Evolutionary conservation across 2,888 invertebrate genomes (phyloP).

Genomic region (Diadegma fenestrale): DNA sequence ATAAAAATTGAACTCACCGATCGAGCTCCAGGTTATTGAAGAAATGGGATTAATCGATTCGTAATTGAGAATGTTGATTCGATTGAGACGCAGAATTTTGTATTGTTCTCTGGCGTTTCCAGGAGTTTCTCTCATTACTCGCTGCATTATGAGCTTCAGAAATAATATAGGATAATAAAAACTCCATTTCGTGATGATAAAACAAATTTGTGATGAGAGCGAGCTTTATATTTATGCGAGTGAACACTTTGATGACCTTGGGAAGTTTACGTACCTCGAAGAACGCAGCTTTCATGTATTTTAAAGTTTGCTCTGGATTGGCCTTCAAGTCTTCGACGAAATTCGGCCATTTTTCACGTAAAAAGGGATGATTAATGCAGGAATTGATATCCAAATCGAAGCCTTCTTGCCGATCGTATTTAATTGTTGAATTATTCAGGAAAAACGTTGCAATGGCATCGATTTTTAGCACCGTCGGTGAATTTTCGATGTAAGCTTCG

Average conservation of each 20-base stretch:
- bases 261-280: constrained; percentile 87
- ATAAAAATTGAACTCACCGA: constrained; percentile 86
- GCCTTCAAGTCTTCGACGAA: constrained; percentile 88
- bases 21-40: constrained; percentile 89
- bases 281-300: constrained; percentile 90
- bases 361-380: constrained; percentile 86
- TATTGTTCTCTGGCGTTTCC: constrained; percentile 68
- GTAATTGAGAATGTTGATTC: constrained; percentile 87
- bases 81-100: constrained; percentile 84
- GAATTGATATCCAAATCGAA: constrained; percentile 86
- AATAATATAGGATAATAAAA: neutral
- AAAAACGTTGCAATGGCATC: constrained; percentile 86
- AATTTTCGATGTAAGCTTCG: constrained; percentile 84
- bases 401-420: constrained; percentile 87
- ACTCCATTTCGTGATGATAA: too few species aligned
- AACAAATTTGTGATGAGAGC: too few species aligned
- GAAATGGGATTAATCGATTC: constrained; percentile 88
- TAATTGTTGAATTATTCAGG: constrained; percentile 85
- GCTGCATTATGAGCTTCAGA: constrained; percentile 36
- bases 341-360: constrained; percentile 87
- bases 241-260: constrained; percentile 11
- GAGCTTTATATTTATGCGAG: too few species aligned
- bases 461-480: constrained; percentile 85
- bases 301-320: constrained; percentile 88
- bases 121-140: neutral